Evolutionary conservation across 2,888 invertebrate genomes (phyloP).

Genomic region (Lissonota sp.): DNA sequence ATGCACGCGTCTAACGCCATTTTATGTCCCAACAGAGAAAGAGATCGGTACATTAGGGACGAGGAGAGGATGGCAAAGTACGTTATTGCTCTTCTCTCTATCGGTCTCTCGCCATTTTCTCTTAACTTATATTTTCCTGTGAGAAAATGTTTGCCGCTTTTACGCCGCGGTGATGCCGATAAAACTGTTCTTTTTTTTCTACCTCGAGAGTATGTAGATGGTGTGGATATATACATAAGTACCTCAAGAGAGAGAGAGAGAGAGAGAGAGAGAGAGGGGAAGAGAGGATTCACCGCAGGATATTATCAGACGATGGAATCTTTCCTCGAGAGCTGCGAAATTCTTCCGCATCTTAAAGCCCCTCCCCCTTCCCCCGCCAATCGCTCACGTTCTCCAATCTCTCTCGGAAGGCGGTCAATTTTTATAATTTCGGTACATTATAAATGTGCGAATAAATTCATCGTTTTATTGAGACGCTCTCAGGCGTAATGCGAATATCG

Average conservation of each 20-base stretch:
- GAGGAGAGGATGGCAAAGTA: no score
- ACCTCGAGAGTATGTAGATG: constrained; percentile 17
- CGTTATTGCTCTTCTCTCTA: no score
- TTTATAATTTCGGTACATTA: constrained; percentile 20
- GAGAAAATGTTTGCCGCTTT: constrained; percentile 22
- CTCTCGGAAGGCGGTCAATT: constrained; percentile 42
- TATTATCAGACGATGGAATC: constrained; percentile 40
- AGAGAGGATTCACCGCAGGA: constrained; percentile 46
- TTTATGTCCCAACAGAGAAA: no score
- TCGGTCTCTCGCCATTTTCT: no score
- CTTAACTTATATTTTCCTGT: neutral
- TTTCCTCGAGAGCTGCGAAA: constrained; percentile 47
- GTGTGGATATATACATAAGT: constrained; percentile 22
- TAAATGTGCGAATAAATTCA: constrained; percentile 34
- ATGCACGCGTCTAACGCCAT: no score
- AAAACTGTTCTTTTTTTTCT: neutral
- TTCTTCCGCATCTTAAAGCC: constrained; percentile 51
- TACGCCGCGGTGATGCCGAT: neutral
- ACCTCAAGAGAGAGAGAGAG: neutral
- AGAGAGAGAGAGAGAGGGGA: no score
- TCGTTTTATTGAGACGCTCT: constrained; percentile 26
- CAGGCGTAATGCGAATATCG: constrained; percentile 12
- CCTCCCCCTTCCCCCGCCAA: neutral
- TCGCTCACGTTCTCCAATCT: constrained; percentile 9
- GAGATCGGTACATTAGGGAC: no score